A percentile compares a stretch with the other conserved stretches of the same genome.
Evolutionary conservation across 1,140 invertebrate species (phyloP).

Genomic region (Neotoxoptera formosana): DNA sequence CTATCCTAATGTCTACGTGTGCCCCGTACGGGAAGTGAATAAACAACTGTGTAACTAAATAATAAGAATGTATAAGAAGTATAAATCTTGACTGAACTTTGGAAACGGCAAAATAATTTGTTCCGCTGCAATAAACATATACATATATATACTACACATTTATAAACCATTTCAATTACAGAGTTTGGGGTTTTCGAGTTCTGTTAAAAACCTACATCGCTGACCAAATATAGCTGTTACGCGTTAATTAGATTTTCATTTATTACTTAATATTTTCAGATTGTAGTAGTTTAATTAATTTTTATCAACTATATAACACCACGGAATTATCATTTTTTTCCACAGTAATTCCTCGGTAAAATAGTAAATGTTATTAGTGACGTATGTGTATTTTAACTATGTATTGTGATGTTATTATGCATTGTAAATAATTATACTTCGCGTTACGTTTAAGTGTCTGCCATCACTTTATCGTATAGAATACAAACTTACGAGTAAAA

Average conservation of each 20-base stretch:
- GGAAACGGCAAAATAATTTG: background rate
- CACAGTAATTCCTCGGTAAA: background rate
- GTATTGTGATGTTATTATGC: no score
- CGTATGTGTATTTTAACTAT: background rate
- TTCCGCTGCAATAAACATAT: background rate
- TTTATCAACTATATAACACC: background rate
- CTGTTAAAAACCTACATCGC: background rate
- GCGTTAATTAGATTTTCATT: background rate
- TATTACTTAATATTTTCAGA: background rate
- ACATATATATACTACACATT: background rate
- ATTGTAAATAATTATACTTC: background rate
- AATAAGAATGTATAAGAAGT: background rate
- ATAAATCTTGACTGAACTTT: background rate
- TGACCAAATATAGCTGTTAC: background rate
- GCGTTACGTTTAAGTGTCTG: background rate
- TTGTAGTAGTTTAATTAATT: background rate
- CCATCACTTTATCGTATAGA: background rate
- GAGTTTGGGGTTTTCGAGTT: background rate
- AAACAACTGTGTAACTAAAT: background rate
- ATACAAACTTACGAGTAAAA: background rate
- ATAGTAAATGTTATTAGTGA: background rate
- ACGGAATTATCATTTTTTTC: background rate
- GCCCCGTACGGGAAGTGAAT: background rate
- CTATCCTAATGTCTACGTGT: background rate
- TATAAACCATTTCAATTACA: conserved; percentile 1